Base-by-base conservation (phyloP, 2,797 vertebrate species). In the Neosalanx taihuensis region DNA sequence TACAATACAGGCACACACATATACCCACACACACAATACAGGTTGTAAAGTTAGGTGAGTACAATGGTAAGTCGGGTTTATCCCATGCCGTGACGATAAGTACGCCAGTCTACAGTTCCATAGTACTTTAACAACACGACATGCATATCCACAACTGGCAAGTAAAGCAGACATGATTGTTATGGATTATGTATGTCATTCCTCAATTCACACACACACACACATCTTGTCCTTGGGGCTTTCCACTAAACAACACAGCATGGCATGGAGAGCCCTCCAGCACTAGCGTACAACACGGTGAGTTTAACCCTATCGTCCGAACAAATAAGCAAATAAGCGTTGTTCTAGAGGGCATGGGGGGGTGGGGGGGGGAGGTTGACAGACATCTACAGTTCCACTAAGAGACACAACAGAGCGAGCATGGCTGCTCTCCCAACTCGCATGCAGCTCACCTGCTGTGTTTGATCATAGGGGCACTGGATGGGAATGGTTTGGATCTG, bases 391-490 rank as follows among this genome's bases (percentile, higher is more conserved):
- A 13, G 26, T n/a, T 46, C 41, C 41, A 46, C 41, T 13, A 60
- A 23, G 58, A 26, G 23, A 46, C 64, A 67, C 65, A 35, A 57
- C 53, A 37, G 31, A 73, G 68, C 66, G 33, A 58, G 59, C 49
- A 20, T 13, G 66, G 56, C 58, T 72, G 33, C 20, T 41, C 23
- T 18, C 1, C 41, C 5, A 53, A 49, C 65, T 67, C 26, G 17
- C 51, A 56, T 56, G 51, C 51, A n/a, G 4, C 51, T 56, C 51
- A 56, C 51, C 51, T 56, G 51, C 17, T n/a, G 51, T 17, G 20
- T 67, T 67, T 51, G 64, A 46, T 67, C 64, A 67, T 51, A 67
- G 64, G 46, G 64, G 64, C 46, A 51, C 64, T 53, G 64, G 41
- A 49, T 51, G 46, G 64, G 64, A 49, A 31, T 51, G 41, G 64